Evolutionary conservation across 2,113 vertebrate genomes (phyloP).

Genomic region (Dicentrarchus labrax): DNA sequence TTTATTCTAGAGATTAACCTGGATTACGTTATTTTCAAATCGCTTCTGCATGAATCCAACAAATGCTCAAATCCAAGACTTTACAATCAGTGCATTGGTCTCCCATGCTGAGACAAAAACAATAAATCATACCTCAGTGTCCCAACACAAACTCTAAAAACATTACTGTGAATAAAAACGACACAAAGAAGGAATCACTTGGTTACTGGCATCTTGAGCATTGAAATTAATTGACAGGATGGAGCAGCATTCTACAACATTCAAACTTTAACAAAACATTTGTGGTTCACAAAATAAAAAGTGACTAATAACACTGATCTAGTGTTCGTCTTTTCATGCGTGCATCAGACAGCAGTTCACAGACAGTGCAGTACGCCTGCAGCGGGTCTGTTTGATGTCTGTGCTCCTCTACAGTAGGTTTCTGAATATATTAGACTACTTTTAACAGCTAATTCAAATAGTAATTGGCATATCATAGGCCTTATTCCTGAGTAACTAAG

Average conservation of each 20-base stretch:
- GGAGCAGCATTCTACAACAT: conserved; percentile 65
- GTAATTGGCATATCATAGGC: conserved; percentile 15
- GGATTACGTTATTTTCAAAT: not conserved
- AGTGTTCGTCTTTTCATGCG: conserved; percentile 51
- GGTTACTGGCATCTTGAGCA: conserved; percentile 57
- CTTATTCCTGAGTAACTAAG: conserved; percentile 63
- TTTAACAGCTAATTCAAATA: conserved; percentile 22
- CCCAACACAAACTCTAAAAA: not conserved
- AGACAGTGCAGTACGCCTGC: conserved; percentile 80
- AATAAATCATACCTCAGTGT: not conserved
- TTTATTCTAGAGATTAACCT: not conserved
- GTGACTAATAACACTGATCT: conserved; percentile 80
- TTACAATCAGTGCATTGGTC: conserved; percentile 29
- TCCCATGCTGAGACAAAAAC: conserved; percentile 13
- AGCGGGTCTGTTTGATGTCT: not conserved
- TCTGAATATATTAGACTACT: conserved; percentile 23
- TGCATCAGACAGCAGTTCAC: conserved; percentile 81
- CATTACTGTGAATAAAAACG: conserved; percentile 43
- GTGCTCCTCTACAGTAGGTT: not conserved
- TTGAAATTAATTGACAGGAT: not conserved
- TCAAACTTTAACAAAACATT: conserved; percentile 68
- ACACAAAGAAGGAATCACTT: conserved; percentile 23
- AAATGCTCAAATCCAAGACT: conserved; percentile 27
- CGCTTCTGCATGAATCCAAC: not conserved
- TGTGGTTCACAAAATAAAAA: not conserved